phyloP scores from a whole-genome alignment of 1,140 invertebrate species.

The Drosophila fuyamai region DNA sequence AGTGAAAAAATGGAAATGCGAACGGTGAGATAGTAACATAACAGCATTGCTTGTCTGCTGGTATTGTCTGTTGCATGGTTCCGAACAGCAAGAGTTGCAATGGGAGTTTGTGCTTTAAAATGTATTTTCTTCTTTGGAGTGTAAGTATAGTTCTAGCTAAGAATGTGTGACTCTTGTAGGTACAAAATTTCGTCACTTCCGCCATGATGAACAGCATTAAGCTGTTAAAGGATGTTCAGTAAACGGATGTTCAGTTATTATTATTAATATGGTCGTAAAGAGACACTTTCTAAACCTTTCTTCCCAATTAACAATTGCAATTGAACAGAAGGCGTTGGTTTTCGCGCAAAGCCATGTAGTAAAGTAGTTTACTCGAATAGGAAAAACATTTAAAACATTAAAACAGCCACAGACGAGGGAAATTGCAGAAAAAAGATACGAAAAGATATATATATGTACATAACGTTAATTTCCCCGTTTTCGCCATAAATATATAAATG shows the following conservation, averaged over 20 bases:
- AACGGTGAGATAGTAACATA: conserved; percentile 18
- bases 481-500: no score
- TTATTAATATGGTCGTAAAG: neutral
- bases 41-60: neutral
- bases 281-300: neutral
- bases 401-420: neutral
- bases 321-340: no score
- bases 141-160: neutral
- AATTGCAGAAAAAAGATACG: conserved; percentile 25
- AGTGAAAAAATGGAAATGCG: conserved; percentile 34
- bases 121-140: conserved; percentile 23
- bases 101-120: conserved; percentile 31
- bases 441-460: no score
- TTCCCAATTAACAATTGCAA: neutral
- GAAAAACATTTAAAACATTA: no score
- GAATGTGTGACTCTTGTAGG: conserved; percentile 40
- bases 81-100: neutral
- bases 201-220: neutral
- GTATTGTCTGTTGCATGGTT: conserved; percentile 32
- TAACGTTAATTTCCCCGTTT: no score
- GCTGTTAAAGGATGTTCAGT: neutral
- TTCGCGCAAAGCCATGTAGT: no score
- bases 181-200: conserved; percentile 32
- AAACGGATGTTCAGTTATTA: no score
- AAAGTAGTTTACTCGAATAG: no score